A percentile compares a stretch with the other conserved stretches of the same genome.
These are phyloP conservation scores for Bothrops jararaca DNA, from an alignment of 2,113 vertebrate species.

Conservation along the genomic window DNA sequence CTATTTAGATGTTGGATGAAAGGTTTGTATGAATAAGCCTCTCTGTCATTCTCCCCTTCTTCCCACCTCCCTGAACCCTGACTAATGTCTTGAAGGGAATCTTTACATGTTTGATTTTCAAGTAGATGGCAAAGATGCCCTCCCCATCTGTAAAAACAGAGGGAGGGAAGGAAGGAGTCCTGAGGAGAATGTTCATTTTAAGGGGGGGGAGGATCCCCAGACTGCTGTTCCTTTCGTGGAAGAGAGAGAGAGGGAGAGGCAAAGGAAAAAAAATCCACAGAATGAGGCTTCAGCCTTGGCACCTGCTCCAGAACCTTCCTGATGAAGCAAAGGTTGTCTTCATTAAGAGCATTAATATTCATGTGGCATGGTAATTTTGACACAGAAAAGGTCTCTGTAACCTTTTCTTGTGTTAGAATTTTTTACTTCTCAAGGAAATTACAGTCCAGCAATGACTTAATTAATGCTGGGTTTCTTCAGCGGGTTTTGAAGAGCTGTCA, in stretches of 20 bases:
- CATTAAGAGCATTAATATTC: slow-evolving; percentile 99
- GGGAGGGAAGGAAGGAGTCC: slow-evolving; percentile 33
- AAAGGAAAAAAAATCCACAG: slow-evolving; percentile 64
- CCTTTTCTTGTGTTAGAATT: slow-evolving; percentile 99
- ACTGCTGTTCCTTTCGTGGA: slow-evolving; percentile 69
- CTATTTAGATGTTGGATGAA: slow-evolving; percentile 21
- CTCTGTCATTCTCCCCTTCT: slow-evolving; percentile 15
- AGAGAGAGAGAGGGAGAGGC: slow-evolving; percentile 42
- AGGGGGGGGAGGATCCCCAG: slow-evolving; percentile 65
- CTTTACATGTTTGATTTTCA: slow-evolving; percentile 67
- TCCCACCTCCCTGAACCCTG: slow-evolving; percentile 39
- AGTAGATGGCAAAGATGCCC: slow-evolving; percentile 49
- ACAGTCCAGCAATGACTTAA: slow-evolving; percentile 99
- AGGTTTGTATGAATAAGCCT: slow-evolving; percentile 63
- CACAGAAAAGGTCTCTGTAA: slow-evolving; percentile 99
- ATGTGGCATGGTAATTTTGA: slow-evolving; percentile 99
- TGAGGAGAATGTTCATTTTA: slow-evolving; percentile 81
- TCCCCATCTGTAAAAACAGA: slow-evolving; percentile 22
- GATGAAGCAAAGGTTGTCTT: slow-evolving; percentile 99
- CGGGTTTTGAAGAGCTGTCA: slow-evolving; percentile 92
- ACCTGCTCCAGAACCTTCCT: slow-evolving; percentile 96
- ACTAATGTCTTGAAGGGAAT: slow-evolving; percentile 64
- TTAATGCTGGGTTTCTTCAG: slow-evolving; percentile 95
- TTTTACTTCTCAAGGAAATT: slow-evolving; percentile 99
- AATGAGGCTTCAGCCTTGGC: slow-evolving; percentile 88